A percentile compares a stretch with the other conserved stretches of the same genome.
Conservation (phyloP, 2,113 vertebrate species). For the Aptenodytes patagonicus region DNA sequence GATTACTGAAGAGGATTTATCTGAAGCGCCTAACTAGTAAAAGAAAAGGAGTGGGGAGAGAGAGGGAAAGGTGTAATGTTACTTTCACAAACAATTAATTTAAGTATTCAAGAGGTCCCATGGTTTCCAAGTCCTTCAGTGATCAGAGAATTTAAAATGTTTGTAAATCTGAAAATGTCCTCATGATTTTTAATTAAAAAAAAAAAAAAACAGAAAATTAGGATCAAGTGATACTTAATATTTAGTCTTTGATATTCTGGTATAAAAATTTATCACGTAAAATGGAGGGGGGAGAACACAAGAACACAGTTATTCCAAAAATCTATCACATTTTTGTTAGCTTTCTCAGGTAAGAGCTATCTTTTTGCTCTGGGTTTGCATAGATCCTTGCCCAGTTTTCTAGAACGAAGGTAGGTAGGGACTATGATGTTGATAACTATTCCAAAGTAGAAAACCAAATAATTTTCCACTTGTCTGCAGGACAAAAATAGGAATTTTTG, state of each 20-base stretch:
- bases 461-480: not conserved
- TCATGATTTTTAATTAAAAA: not conserved
- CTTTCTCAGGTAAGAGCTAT: not conserved
- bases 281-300: not conserved
- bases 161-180: not conserved
- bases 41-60: not conserved
- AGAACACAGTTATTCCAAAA: not conserved
- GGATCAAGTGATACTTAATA: not conserved
- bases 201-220: not conserved
- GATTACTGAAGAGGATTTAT: not conserved
- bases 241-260: not conserved
- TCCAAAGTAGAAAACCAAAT: not conserved
- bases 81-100: not conserved
- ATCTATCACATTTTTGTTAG: not conserved
- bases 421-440: not conserved
- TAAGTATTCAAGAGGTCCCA: not conserved
- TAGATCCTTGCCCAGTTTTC: not conserved
- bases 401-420: not conserved
- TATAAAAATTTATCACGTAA: not conserved
- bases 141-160: not conserved
- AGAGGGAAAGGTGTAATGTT: not conserved
- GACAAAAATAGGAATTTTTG: not conserved
- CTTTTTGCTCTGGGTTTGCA: not conserved
- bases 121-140: not conserved
- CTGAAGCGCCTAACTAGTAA: not conserved